phyloP scores from a whole-genome alignment of 2,113 vertebrate species.

The Upupa epops region DNA sequence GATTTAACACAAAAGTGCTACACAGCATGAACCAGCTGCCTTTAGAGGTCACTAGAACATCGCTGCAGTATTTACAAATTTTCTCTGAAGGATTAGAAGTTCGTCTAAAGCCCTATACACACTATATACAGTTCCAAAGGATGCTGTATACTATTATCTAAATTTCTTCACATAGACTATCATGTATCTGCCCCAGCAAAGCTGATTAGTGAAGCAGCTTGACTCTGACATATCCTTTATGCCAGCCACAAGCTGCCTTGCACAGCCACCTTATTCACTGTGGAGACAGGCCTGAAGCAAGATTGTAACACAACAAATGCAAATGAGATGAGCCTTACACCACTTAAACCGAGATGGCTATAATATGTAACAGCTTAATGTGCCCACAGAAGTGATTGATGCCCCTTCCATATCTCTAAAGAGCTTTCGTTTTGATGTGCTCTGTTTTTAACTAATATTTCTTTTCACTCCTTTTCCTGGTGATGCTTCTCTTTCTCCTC shows the following conservation, averaged over 20 bases:
- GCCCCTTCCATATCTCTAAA: constrained; percentile 38
- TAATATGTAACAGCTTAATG: constrained; percentile 73
- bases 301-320: constrained; percentile 80
- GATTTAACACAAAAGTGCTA: constrained; percentile 47
- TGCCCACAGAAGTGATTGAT: constrained; percentile 57
- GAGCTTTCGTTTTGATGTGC: constrained; percentile 38
- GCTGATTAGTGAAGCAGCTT: constrained; percentile 85
- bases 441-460: constrained; percentile 56
- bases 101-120: constrained; percentile 66
- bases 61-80: constrained; percentile 80
- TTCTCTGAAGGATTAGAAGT: constrained; percentile 72
- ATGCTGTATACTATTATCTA: constrained; percentile 74
- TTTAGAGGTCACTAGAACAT: constrained; percentile 98
- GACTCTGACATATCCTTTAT: constrained; percentile 82
- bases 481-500: not conserved
- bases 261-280: constrained; percentile 80
- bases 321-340: constrained; percentile 83
- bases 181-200: constrained; percentile 76
- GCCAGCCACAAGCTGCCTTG: constrained; percentile 75
- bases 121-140: constrained; percentile 59
- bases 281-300: constrained; percentile 84
- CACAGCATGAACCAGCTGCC: constrained; percentile 75
- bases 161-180: constrained; percentile 84
- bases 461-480: constrained; percentile 31
- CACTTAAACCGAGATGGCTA: constrained; percentile 81